Base-by-base conservation (phyloP, 2,797 vertebrate species). In the Gadopsis marmoratus region DNA sequence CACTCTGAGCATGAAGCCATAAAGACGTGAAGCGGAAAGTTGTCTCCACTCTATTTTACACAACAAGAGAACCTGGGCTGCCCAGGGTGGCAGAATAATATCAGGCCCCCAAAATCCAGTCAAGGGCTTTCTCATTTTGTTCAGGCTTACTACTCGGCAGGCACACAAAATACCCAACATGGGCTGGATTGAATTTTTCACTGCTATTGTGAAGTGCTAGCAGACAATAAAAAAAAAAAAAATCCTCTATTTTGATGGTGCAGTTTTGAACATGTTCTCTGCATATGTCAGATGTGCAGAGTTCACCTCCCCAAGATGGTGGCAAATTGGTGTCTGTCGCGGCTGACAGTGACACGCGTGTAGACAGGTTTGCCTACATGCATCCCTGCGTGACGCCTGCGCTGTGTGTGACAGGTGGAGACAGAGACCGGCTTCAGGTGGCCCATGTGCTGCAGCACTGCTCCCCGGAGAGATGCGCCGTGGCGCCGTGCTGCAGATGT, bases 11-110 rank as follows among this genome's bases (percentile, higher is more conserved):
- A 85, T 85, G 88, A 90, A 83, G 91, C 90, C 89, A 90, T 78
- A 84, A 90, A 91, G 88, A 89, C 76, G 64, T 85, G 86, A 88
- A 82, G 91, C 85, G 61, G 79, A 91, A 92, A 93, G 89, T 91
- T 90, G 83, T 82, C 81, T 91, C 87, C 81, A 67, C 80, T 91
- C 81, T 86, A 71, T 91, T 93, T 88, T 82, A 90, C 88, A 91
- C 82, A 88, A 86, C 82, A 91, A 87, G 79, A 85, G 85, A 81
- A 85, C 77, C 86, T 81, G 73, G 78, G 85, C 84, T 90, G 78
- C 85, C 73, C 82, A 89, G 76, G 84, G 89, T 90, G 86, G 89
- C 89, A 89, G 85, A 87, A 88, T 85, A 86, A 88, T 83, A 88
- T 90, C 56, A 89, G 77, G 71, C 77, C 86, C 79, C 85, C 76